phyloP scores from a whole-genome alignment of 2,888 invertebrate genomes.

The Xiphydria camelus region DNA sequence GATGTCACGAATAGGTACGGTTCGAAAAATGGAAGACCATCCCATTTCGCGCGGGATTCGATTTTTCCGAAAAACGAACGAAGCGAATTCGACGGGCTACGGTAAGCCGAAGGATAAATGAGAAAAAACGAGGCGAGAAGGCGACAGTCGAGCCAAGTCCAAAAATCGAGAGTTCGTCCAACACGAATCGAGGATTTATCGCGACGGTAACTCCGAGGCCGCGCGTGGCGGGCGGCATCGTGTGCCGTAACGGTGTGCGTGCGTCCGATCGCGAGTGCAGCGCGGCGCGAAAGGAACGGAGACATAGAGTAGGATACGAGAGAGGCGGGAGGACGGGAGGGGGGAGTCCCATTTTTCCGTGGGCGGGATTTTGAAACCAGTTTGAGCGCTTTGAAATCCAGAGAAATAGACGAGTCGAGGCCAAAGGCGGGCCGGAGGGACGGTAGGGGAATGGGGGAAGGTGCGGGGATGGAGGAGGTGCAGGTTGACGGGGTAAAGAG shows the following conservation, averaged over 20 bases:
- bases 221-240: too few species aligned
- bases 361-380: slow-evolving; percentile 58
- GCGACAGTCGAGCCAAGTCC: too few species aligned
- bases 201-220: slow-evolving; percentile 19
- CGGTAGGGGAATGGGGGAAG: slow-evolving; percentile 20
- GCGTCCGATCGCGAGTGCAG: too few species aligned
- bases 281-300: too few species aligned
- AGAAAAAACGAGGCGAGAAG: too few species aligned
- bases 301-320: slow-evolving; percentile 12
- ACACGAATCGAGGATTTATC: slow-evolving; percentile 29
- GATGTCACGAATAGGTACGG: too few species aligned
- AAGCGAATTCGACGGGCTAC: too few species aligned
- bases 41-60: too few species aligned
- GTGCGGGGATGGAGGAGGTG: slow-evolving; percentile 12
- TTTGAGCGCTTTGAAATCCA: slow-evolving; percentile 55
- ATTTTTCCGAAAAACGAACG: too few species aligned
- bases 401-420: slow-evolving; percentile 43
- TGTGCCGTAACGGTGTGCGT: too few species aligned
- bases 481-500: slow-evolving; percentile 17
- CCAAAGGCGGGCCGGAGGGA: slow-evolving; percentile 29
- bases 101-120: too few species aligned
- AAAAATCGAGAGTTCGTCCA: slow-evolving; percentile 1
- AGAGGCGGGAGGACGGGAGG: slow-evolving; percentile 20
- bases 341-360: slow-evolving; percentile 49
- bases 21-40: too few species aligned